Conservation (phyloP, 1,140 invertebrate species). For the Mercenaria mercenaria region DNA sequence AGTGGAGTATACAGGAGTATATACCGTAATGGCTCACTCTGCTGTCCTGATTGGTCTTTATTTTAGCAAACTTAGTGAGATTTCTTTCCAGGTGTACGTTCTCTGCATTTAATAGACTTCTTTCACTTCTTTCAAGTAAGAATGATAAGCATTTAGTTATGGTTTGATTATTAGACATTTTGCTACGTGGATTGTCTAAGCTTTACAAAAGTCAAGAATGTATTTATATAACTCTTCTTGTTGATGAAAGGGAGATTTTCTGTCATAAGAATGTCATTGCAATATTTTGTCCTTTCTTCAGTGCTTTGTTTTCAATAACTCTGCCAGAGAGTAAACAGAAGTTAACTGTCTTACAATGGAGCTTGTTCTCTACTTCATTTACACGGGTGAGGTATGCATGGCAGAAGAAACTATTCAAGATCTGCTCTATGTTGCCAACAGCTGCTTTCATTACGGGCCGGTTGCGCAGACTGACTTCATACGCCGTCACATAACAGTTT, state of each 20-base stretch:
- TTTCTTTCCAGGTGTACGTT: too few species aligned
- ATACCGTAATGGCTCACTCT: too few species aligned
- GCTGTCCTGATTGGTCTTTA: too few species aligned
- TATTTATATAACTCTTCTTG: constrained; percentile 87
- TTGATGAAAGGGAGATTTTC: constrained; percentile 86
- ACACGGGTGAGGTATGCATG: constrained; percentile 87
- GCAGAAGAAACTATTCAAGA: constrained; percentile 88
- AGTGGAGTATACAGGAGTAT: too few species aligned
- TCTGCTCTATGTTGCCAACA: constrained; percentile 88
- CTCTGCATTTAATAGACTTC: too few species aligned
- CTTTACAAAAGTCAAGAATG: constrained; percentile 86
- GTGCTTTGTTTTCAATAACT: constrained; percentile 87
- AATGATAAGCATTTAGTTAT: too few species aligned
- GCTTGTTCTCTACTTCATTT: constrained; percentile 88
- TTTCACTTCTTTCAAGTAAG: too few species aligned
- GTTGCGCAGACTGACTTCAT: constrained; percentile 85
- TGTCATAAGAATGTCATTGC: constrained; percentile 87
- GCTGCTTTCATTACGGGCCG: constrained; percentile 83
- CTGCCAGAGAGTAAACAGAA: constrained; percentile 87
- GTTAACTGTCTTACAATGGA: constrained; percentile 87
- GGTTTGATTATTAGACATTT: too few species aligned
- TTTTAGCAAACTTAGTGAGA: too few species aligned
- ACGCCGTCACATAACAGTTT: constrained; percentile 83
- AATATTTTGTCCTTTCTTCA: constrained; percentile 87
- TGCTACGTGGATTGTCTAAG: constrained; percentile 87